phyloP scores from a whole-genome alignment of 2,113 vertebrate genomes.

The Eupsittula cactorum region DNA sequence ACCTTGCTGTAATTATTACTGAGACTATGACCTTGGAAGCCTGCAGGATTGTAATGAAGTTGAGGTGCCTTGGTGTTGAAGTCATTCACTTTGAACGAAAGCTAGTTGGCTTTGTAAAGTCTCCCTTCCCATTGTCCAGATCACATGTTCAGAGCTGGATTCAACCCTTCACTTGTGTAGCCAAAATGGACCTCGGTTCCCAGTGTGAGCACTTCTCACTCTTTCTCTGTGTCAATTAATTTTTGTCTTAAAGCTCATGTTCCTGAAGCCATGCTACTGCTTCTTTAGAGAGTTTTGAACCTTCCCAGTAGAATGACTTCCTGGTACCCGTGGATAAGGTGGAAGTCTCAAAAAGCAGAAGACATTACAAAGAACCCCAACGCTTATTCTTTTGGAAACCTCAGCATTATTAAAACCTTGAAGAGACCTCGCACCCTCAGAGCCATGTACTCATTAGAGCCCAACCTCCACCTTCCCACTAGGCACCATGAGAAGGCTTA shows the following conservation, averaged over 20 bases:
- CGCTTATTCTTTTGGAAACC: neutral
- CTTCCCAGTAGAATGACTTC: neutral
- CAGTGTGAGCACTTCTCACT: neutral
- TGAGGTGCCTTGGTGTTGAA: neutral
- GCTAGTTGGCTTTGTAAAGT: neutral
- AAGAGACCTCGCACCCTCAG: accelerated
- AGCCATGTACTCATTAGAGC: neutral
- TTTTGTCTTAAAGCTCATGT: neutral
- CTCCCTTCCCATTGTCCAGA: neutral
- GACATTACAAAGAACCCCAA: neutral
- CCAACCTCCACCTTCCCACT: neutral
- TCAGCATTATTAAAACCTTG: neutral
- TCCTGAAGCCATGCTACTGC: neutral
- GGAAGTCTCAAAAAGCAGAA: neutral
- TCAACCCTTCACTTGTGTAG: neutral
- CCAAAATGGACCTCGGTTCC: neutral
- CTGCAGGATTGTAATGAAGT: neutral
- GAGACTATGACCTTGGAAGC: neutral
- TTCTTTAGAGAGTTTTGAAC: neutral
- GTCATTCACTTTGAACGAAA: neutral
- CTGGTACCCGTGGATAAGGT: neutral
- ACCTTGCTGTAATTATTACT: neutral
- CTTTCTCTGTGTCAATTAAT: neutral
- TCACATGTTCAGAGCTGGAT: neutral
- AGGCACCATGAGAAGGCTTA: neutral